These are phyloP conservation scores for Rhyacichthys aspro DNA, from an alignment of 2,797 vertebrate species.

Conservation along the genomic window DNA sequence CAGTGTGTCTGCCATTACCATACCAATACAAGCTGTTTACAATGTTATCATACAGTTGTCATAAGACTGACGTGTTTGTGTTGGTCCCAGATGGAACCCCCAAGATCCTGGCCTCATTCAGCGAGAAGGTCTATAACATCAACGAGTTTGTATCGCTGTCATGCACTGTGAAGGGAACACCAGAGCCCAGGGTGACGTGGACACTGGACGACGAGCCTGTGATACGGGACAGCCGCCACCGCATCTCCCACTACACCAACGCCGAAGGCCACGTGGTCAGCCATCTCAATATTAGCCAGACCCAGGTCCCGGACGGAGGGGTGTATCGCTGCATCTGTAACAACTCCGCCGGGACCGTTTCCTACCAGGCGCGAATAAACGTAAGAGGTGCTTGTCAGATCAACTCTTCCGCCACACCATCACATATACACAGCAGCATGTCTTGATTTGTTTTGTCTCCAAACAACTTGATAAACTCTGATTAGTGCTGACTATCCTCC, in stretches of 20 bases:
- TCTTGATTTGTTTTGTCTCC: constrained; percentile 57
- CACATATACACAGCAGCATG: constrained; percentile 78
- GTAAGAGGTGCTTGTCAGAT: constrained; percentile 99
- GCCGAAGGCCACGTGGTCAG: constrained; percentile 92
- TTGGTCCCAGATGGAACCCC: constrained; percentile 89
- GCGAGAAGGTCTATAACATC: constrained; percentile 96
- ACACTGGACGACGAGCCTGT: constrained; percentile 94
- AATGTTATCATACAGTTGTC: too few species aligned
- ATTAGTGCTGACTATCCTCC: too few species aligned
- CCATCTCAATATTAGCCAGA: constrained; percentile 96
- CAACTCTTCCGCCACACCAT: constrained; percentile 94
- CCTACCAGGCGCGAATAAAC: constrained; percentile 99
- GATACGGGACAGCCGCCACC: constrained; percentile 89
- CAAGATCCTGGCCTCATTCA: constrained; percentile 96
- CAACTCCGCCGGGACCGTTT: constrained; percentile 97
- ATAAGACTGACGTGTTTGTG: constrained; percentile 16
- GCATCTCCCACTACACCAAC: constrained; percentile 91
- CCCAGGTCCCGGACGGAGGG: constrained; percentile 94
- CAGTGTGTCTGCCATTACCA: constrained; percentile 77
- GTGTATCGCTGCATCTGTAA: constrained; percentile 98
- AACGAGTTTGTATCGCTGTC: constrained; percentile 95
- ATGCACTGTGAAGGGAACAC: constrained; percentile 95
- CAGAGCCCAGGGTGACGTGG: constrained; percentile 92
- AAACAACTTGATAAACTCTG: too few species aligned
- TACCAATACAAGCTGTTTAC: constrained; percentile 74